phyloP scores from a whole-genome alignment of 2,113 vertebrate species.

The Scophthalmus maximus region DNA sequence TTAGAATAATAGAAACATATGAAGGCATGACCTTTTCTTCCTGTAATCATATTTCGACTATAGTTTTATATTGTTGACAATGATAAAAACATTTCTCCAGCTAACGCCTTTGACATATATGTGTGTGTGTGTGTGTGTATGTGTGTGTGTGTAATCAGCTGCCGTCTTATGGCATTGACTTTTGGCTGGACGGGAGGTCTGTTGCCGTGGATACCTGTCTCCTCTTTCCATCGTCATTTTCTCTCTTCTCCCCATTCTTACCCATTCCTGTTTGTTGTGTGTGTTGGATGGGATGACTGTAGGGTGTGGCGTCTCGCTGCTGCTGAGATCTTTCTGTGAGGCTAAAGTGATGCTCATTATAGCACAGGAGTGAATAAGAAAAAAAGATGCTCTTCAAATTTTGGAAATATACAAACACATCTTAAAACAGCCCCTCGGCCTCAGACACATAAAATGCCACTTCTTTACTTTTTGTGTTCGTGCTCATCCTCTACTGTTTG shows the following conservation, averaged over 20 bases:
- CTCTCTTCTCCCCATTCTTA: slow-evolving; percentile 2
- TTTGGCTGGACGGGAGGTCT: slow-evolving; percentile 66
- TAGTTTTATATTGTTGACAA: too few relatives aligned
- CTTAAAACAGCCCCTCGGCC: not conserved
- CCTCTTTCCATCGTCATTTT: slow-evolving; percentile 53
- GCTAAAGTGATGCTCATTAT: slow-evolving; percentile 7
- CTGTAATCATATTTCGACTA: too few relatives aligned
- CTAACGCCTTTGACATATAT: not conserved
- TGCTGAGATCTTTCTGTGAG: slow-evolving; percentile 15
- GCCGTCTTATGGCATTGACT: slow-evolving; percentile 65
- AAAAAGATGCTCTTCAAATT: not conserved
- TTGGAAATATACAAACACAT: not conserved
- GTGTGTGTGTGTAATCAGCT: slow-evolving; percentile 34
- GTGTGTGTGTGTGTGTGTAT: slow-evolving; percentile 29
- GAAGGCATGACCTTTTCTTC: too few relatives aligned
- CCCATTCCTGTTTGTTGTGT: slow-evolving; percentile 33
- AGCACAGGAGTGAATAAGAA: not conserved
- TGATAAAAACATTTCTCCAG: too few relatives aligned
- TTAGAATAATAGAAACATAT: too few relatives aligned
- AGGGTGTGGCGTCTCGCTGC: slow-evolving; percentile 39
- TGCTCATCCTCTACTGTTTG: not conserved
- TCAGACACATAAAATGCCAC: not conserved
- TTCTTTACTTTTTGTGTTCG: not conserved
- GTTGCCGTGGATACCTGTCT: slow-evolving; percentile 84
- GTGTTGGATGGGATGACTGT: slow-evolving; percentile 21